phyloP scores from a whole-genome alignment of 1,140 invertebrate species.

The Hylyphantes graminicola region DNA sequence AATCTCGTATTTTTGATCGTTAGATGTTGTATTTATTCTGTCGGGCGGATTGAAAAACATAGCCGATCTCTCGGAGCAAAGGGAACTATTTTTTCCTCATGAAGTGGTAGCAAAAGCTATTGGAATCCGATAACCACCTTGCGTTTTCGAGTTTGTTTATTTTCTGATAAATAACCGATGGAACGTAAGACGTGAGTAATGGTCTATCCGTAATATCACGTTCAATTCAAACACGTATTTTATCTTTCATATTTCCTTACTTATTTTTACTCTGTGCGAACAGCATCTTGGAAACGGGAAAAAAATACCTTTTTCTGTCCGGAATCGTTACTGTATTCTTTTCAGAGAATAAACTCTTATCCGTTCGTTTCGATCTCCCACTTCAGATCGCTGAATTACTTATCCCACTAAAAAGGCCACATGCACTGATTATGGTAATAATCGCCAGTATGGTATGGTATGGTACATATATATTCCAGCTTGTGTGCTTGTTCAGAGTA shows the following conservation, averaged over 20 bases:
- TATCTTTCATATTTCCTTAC: slow-evolving; percentile 24
- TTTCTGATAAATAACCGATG: slow-evolving; percentile 36
- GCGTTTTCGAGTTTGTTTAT: slow-evolving; percentile 28
- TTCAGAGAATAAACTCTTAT: slow-evolving; percentile 32
- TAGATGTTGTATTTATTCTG: slow-evolving; percentile 30
- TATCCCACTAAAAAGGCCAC: no score
- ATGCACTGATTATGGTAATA: no score
- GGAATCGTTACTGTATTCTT: slow-evolving; percentile 23
- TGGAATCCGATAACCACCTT: slow-evolving; percentile 42
- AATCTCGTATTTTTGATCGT: no score
- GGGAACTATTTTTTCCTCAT: slow-evolving; percentile 25
- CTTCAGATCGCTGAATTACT: no score
- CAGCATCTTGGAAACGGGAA: slow-evolving; percentile 10
- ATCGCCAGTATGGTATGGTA: no score
- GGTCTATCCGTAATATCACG: slow-evolving; percentile 20
- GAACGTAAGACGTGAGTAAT: slow-evolving; percentile 35
- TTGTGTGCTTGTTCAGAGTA: no score
- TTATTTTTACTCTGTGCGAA: not conserved
- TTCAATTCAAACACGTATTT: slow-evolving; percentile 38
- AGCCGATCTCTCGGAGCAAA: not conserved
- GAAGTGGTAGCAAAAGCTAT: slow-evolving; percentile 23
- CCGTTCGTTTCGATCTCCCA: slow-evolving; percentile 18
- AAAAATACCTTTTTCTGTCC: slow-evolving; percentile 18
- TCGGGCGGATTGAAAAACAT: slow-evolving; percentile 26
- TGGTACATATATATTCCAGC: no score